phyloP scores from a whole-genome alignment of 2,888 invertebrate species.

The Noctua comes region DNA sequence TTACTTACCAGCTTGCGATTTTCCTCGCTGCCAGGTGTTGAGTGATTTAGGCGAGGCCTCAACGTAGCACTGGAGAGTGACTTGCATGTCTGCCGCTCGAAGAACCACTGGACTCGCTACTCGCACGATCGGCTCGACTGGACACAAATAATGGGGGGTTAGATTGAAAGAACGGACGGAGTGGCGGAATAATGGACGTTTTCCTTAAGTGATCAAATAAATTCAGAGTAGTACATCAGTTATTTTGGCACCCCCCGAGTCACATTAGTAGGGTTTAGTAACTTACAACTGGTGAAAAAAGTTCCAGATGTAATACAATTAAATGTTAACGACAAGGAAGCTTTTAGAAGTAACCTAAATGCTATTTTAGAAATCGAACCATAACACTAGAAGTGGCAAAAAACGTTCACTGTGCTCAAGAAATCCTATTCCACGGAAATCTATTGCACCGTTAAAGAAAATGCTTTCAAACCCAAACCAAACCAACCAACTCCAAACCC shows the following conservation, averaged over 20 bases:
- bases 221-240: constrained; percentile 39
- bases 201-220: constrained; percentile 48
- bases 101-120: constrained; percentile 95
- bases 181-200: constrained; percentile 32
- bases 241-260: constrained; percentile 34
- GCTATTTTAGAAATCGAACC: not conserved
- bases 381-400: not conserved
- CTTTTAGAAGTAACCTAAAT: too few relatives aligned
- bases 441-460: constrained; percentile 48
- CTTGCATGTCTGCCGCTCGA: constrained; percentile 94
- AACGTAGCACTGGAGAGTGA: constrained; percentile 95
- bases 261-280: constrained; percentile 17
- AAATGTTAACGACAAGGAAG: not conserved
- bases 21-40: constrained; percentile 93
- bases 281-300: not conserved
- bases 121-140: constrained; percentile 96
- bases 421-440: constrained; percentile 34
- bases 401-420: constrained; percentile 8
- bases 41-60: constrained; percentile 96
- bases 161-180: constrained; percentile 33
- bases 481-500: constrained; percentile 3
- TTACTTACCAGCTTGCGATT: constrained; percentile 77
- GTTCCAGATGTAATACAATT: not conserved
- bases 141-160: constrained; percentile 54
- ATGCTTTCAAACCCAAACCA: too few relatives aligned